These are phyloP conservation scores for Ischnura elegans DNA, from an alignment of 2,888 invertebrate species.

Conservation along the genomic window DNA sequence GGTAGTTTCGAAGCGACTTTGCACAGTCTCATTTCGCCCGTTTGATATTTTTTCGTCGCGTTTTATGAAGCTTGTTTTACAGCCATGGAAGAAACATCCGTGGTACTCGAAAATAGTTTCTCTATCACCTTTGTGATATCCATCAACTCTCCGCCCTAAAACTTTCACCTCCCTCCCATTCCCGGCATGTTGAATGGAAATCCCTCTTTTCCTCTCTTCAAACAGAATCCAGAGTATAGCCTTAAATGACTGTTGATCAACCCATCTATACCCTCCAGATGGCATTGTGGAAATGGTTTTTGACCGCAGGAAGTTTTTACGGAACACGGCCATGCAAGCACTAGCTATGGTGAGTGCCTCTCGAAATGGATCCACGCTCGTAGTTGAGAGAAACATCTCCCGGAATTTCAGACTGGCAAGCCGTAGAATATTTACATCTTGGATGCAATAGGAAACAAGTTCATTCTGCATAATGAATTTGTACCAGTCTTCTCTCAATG, in stretches of 20 bases:
- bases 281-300: slow-evolving; percentile 68
- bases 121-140: not conserved
- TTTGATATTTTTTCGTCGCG: not conserved
- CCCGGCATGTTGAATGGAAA: slow-evolving; percentile 45
- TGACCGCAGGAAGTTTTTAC: slow-evolving; percentile 36
- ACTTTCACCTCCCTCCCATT: slow-evolving; percentile 70
- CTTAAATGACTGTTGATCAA: slow-evolving; percentile 51
- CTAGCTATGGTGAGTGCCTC: slow-evolving; percentile 69
- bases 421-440: slow-evolving; percentile 40
- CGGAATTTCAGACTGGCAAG: slow-evolving; percentile 37
- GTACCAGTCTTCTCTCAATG: not conserved
- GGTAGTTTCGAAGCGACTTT: slow-evolving; percentile 69
- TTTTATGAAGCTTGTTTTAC: not conserved
- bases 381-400: not conserved
- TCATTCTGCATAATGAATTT: slow-evolving; percentile 9
- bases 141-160: slow-evolving; percentile 16
- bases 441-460: not conserved
- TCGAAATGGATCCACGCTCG: slow-evolving; percentile 64
- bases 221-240: slow-evolving; percentile 49
- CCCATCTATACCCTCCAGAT: slow-evolving; percentile 68
- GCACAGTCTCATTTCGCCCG: not conserved
- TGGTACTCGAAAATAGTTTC: not conserved
- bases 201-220: slow-evolving; percentile 6
- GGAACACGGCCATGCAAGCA: slow-evolving; percentile 67
- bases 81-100: slow-evolving; percentile 20